These are phyloP conservation scores for Calliopum simillimum DNA, from an alignment of 2,888 invertebrate species.

Conservation along the genomic window DNA sequence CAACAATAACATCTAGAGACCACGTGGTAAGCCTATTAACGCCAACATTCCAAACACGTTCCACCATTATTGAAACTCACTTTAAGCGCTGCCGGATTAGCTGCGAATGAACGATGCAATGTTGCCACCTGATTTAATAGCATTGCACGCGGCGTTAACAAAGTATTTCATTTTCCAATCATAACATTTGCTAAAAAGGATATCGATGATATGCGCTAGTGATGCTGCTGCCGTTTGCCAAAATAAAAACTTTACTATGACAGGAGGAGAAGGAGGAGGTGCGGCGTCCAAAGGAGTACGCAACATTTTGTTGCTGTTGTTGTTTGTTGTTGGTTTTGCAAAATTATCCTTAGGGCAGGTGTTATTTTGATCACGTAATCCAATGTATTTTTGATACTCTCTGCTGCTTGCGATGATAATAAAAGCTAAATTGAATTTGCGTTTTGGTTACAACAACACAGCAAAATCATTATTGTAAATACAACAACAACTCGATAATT, in stretches of 20 bases:
- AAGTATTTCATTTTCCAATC: conserved; percentile 57
- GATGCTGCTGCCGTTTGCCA: too few relatives aligned
- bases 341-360: background rate
- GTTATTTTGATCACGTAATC: conserved; percentile 20
- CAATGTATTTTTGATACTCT: conserved; percentile 16
- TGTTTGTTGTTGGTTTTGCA: too few relatives aligned
- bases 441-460: conserved; percentile 7
- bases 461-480: background rate
- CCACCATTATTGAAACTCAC: background rate
- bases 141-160: background rate
- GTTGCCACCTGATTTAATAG: conserved; percentile 10
- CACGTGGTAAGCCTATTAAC: too few relatives aligned
- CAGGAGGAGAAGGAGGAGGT: background rate
- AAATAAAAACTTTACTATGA: background rate
- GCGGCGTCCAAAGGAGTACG: background rate
- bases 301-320: too few relatives aligned
- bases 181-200: conserved; percentile 45
- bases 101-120: background rate
- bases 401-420: background rate
- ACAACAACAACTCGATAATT: background rate
- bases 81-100: conserved; percentile 2
- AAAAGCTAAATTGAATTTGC: conserved; percentile 24
- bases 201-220: background rate
- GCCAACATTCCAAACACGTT: conserved; percentile 18
- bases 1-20: too few relatives aligned